phyloP scores from a whole-genome alignment of 2,888 invertebrate species.

The Rhopalosiphum nymphaeae region DNA sequence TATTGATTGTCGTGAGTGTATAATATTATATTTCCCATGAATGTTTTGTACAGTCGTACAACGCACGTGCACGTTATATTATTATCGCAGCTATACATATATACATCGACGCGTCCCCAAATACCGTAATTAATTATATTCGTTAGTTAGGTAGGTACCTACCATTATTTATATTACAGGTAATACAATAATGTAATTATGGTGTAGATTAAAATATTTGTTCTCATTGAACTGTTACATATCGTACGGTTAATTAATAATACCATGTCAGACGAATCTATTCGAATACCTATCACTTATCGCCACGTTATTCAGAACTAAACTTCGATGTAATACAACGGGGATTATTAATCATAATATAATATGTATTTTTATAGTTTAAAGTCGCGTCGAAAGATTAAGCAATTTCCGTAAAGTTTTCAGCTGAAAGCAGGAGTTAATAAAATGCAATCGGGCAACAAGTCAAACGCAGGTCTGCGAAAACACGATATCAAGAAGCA shows the following conservation, averaged over 20 bases:
- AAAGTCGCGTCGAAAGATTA: not conserved
- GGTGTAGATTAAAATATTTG: too few relatives aligned
- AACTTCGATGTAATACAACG: not conserved
- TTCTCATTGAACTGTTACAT: not conserved
- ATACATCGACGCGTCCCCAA: not conserved
- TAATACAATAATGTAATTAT: not conserved
- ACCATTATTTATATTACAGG: not conserved
- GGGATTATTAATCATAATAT: not conserved
- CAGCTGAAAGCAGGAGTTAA: not conserved
- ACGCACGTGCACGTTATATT: not conserved
- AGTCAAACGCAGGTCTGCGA: not conserved
- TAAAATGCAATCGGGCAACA: not conserved
- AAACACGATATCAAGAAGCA: not conserved
- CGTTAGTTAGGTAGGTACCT: not conserved
- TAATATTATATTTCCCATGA: too few relatives aligned
- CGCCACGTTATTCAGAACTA: not conserved
- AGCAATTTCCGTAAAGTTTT: not conserved
- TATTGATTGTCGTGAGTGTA: too few relatives aligned
- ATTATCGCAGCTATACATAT: not conserved
- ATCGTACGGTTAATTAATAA: not conserved
- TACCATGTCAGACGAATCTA: not conserved
- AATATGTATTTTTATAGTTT: not conserved
- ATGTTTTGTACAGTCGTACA: not conserved
- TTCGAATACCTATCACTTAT: not conserved
- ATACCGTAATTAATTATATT: not conserved